phyloP scores from a whole-genome alignment of 2,797 vertebrate species.

The Limnodromus scolopaceus region DNA sequence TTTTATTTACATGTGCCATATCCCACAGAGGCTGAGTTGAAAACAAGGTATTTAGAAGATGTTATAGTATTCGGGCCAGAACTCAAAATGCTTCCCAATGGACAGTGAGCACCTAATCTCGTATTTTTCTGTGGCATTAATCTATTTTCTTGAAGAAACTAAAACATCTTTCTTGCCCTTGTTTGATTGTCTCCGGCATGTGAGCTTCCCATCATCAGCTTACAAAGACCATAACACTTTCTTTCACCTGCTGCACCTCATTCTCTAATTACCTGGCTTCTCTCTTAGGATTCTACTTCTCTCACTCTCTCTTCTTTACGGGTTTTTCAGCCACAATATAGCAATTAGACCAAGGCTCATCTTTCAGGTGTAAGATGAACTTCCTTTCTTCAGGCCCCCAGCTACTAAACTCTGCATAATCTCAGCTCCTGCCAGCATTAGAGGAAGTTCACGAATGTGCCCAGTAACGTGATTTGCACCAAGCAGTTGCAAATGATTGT shows the following conservation, averaged over 20 bases:
- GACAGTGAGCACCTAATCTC: not conserved
- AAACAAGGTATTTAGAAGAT: not conserved
- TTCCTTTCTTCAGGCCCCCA: not conserved
- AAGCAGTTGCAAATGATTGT: not conserved
- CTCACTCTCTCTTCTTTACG: not conserved
- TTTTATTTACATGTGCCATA: not conserved
- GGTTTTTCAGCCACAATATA: not conserved
- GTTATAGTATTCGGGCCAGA: not conserved
- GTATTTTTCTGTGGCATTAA: not conserved
- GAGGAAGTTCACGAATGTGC: not conserved
- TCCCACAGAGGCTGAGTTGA: not conserved
- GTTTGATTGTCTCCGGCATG: not conserved
- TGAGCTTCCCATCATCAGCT: not conserved
- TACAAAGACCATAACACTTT: rapidly evolving
- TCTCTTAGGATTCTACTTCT: not conserved
- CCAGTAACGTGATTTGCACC: not conserved
- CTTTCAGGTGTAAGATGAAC: not conserved
- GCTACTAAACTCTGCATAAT: not conserved
- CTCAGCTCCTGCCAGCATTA: not conserved
- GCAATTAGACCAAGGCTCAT: not conserved
- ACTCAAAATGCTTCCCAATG: not conserved
- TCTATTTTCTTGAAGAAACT: not conserved
- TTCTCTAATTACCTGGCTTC: not conserved
- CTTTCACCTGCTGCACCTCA: not conserved
- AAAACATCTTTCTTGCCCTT: not conserved